Evolutionary conservation across 2,113 vertebrate genomes (phyloP).

Genomic region (Pitta sordida): DNA sequence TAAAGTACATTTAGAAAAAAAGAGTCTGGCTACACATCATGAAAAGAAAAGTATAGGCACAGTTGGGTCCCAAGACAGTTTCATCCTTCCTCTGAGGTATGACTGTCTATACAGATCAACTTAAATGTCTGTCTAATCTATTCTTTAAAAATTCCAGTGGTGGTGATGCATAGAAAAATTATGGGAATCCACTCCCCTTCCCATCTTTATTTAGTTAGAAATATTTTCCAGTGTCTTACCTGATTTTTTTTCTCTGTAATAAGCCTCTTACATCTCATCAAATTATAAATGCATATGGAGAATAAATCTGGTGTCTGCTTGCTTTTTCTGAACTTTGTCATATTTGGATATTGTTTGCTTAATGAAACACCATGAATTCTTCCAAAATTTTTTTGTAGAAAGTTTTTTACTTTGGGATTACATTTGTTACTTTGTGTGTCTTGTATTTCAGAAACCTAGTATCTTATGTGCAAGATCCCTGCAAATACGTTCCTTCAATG

Average conservation of each 20-base stretch:
- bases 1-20: neutral
- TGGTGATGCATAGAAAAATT: neutral
- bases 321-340: neutral
- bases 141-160: neutral
- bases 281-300: neutral
- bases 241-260: neutral
- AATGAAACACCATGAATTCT: neutral
- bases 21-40: neutral
- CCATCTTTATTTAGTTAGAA: neutral
- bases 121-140: neutral
- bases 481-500: neutral
- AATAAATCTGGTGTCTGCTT: neutral
- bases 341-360: neutral
- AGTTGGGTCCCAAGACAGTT: neutral
- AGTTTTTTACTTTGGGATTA: neutral
- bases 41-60: neutral
- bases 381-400: neutral
- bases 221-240: neutral
- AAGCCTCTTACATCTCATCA: neutral
- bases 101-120: neutral
- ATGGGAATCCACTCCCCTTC: neutral
- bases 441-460: neutral
- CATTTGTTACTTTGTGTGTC: neutral
- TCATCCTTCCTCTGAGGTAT: neutral
- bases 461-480: neutral